Conservation (phyloP, 2,113 vertebrate species). For the Microtus oregoni region DNA sequence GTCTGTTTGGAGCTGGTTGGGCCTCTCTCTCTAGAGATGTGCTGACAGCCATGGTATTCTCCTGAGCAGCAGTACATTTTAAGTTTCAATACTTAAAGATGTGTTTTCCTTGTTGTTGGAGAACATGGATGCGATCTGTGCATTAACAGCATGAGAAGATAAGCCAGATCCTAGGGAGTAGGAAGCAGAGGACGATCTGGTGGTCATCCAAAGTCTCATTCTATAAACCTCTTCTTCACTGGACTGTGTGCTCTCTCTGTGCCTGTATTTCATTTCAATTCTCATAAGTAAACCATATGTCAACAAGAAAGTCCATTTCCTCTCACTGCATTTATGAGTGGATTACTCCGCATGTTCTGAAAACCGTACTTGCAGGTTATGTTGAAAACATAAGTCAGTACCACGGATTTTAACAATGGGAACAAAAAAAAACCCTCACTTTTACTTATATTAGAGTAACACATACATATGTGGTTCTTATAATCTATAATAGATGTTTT, state of each 20-base stretch:
- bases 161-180: background rate
- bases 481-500: background rate
- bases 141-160: background rate
- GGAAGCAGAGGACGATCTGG: background rate
- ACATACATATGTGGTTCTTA: background rate
- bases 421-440: background rate
- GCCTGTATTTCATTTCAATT: background rate
- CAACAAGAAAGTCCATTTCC: background rate
- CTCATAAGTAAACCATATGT: background rate
- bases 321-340: background rate
- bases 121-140: background rate
- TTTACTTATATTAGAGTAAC: constrained; percentile 20
- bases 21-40: background rate
- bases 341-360: background rate
- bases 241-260: background rate
- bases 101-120: background rate
- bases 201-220: background rate
- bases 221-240: background rate
- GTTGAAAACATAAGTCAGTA: background rate
- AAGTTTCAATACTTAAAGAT: background rate
- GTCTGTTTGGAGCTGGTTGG: background rate
- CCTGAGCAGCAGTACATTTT: background rate
- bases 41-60: background rate
- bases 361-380: background rate
- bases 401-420: background rate